Percentiles rank a stretch among this genome's conserved stretches.
Conservation (phyloP, 2,888 invertebrate genomes). For the Apocheima hispidaria region DNA sequence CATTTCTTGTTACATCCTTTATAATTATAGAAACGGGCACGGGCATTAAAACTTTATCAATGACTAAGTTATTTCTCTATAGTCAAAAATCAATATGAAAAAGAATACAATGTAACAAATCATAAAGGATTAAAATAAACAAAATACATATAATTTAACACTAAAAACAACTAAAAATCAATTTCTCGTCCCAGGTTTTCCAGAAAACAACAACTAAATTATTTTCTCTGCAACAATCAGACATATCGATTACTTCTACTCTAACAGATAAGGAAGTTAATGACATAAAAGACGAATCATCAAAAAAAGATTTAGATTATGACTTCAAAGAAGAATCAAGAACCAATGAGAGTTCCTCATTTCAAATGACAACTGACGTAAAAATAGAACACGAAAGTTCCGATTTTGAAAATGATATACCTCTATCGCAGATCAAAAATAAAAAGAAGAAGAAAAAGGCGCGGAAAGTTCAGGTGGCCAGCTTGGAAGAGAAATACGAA, state of each 20-base stretch:
- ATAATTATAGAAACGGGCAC: too few relatives aligned
- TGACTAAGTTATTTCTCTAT: too few relatives aligned
- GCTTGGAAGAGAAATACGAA: slow-evolving; percentile 52
- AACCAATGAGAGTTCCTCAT: slow-evolving; percentile 16
- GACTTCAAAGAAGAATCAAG: slow-evolving; percentile 14
- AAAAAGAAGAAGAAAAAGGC: slow-evolving; percentile 23
- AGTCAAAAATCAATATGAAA: too few relatives aligned
- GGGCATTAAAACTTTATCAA: too few relatives aligned
- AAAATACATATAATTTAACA: too few relatives aligned
- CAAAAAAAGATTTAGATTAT: neutral
- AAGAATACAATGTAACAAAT: too few relatives aligned
- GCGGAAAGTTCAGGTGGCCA: slow-evolving; percentile 11
- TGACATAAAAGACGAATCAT: slow-evolving; percentile 16
- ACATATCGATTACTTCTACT: slow-evolving; percentile 24
- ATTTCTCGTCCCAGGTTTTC: slow-evolving; percentile 23
- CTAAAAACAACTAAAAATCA: neutral
- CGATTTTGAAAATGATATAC: slow-evolving; percentile 56
- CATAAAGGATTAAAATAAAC: too few relatives aligned
- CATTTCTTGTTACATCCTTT: too few relatives aligned
- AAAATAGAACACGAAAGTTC: slow-evolving; percentile 62
- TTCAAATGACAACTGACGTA: slow-evolving; percentile 51
- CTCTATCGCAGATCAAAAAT: slow-evolving; percentile 50
- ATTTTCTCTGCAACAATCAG: slow-evolving; percentile 24
- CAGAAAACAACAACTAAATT: slow-evolving; percentile 8
- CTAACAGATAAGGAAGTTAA: neutral